phyloP scores from a whole-genome alignment of 1,140 invertebrate genomes.

The Dendrolimus kikuchii region DNA sequence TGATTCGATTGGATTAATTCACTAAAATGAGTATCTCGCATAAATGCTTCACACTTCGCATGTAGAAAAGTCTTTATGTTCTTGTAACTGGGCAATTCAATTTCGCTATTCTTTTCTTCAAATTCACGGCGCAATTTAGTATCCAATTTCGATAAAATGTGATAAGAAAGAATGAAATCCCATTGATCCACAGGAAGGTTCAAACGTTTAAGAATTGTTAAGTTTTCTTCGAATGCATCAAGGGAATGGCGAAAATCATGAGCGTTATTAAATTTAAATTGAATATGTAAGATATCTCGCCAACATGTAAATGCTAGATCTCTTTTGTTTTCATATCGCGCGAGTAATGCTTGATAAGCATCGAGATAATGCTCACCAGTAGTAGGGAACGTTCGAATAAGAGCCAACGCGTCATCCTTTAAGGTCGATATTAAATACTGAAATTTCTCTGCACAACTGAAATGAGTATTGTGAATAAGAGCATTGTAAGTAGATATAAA shows the following conservation, averaged over 20 bases:
- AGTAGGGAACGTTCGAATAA: constrained; percentile 3
- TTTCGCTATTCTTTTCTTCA: constrained; percentile 13
- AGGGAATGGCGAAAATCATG: constrained; percentile 17
- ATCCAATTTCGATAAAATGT: constrained; percentile 14
- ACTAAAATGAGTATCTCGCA: no score
- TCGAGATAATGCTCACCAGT: constrained; percentile 16
- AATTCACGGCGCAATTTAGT: constrained; percentile 6
- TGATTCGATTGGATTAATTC: no score
- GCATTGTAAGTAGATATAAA: constrained; percentile 21
- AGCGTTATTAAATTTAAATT: constrained; percentile 15
- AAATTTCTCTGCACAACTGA: no score
- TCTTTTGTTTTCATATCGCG: constrained; percentile 17
- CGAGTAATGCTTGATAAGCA: constrained; percentile 15
- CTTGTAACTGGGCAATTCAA: no score
- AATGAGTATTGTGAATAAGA: constrained; percentile 22
- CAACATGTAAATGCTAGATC: constrained; percentile 27
- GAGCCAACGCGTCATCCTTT: no score
- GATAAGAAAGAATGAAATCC: constrained; percentile 19
- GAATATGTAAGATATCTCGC: constrained; percentile 22
- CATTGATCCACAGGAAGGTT: constrained; percentile 15
- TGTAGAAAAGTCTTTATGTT: no score
- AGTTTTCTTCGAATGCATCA: constrained; percentile 23
- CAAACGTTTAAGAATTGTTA: constrained; percentile 19
- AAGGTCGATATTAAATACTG: no score
- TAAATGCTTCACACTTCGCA: no score